These are phyloP conservation scores for Notiomystis cincta DNA, from an alignment of 2,113 vertebrate genomes.

Conservation along the genomic window DNA sequence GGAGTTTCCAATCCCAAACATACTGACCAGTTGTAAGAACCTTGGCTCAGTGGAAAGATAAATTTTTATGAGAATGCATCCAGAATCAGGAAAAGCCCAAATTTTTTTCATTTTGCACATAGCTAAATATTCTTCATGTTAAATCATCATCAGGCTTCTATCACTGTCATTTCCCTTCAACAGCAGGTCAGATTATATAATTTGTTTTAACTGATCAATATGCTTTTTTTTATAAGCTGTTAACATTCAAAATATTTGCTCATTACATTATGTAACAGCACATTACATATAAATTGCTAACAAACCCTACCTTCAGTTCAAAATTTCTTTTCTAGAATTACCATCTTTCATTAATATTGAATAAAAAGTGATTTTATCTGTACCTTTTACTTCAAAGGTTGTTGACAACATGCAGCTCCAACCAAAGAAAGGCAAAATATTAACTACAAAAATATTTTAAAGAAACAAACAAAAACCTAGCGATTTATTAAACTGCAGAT, in stretches of 20 bases:
- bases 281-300: background rate
- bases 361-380: background rate
- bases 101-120: background rate
- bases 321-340: background rate
- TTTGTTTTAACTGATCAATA: background rate
- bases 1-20: background rate
- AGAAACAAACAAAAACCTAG: background rate
- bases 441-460: background rate
- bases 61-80: background rate
- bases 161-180: background rate
- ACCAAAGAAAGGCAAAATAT: background rate
- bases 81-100: background rate
- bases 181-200: background rate
- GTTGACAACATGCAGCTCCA: background rate
- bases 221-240: background rate
- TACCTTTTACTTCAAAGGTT: background rate
- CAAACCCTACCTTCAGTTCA: background rate
- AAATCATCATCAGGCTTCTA: background rate
- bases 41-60: background rate
- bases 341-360: background rate
- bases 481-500: slow-evolving; percentile 1
- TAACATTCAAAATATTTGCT: background rate
- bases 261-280: background rate
- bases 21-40: background rate
- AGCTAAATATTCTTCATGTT: background rate